Base-by-base conservation (phyloP, 2,888 invertebrate species). In the Melanostoma mellinum region DNA sequence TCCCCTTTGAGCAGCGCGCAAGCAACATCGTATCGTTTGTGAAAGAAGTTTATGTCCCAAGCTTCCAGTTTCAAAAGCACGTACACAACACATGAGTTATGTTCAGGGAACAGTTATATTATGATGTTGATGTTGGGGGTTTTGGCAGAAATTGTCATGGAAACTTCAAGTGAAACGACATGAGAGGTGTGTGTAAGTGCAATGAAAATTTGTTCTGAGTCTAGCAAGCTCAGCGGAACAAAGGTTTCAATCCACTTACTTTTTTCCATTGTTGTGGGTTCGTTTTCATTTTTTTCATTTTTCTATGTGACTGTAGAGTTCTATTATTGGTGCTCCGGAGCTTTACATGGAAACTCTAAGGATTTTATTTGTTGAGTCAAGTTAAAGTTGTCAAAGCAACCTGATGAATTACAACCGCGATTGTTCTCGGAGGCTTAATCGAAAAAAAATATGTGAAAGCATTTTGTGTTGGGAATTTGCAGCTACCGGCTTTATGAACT, bases 131-230 rank as follows among this genome's bases (percentile, higher is more conserved):
- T 40, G 65, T 75, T 65, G 56, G 8, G 33, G 8, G 8, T 10
- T 30, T 44, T 32, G 10, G 50, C 33, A 52, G 50, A 42, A 63
- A 60, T 77, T 73, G 61, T 68, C 68, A 73, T 77, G 63, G 77
- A 82, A 77, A 77, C 44, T 46, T 20, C 8, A 60, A 61, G 50
- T n/a, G 77, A 10, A 40, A 55, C 35, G 48, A 33, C 33, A 48
- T 40, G 55, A 60, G 48, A 67, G 48, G 60, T 58, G 20, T 20
- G 20, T 61, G 44, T 53, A 33, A 9, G 4, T 35, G 20, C 9
- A 61, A 61, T 46, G 44, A 46, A 46, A 3, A 10, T 42, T 42
- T 6, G 6, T 46, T 46, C 5, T 2, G n/a, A 10, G n/a, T 10
- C 44, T 46, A 3, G 10, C n/a, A 10, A n/a, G 10, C 20, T 20